Evolutionary conservation across 2,113 vertebrate species (phyloP), one percentile per base, ranked within the genome.

Genomic region (Corvus moneduloides): DNA sequence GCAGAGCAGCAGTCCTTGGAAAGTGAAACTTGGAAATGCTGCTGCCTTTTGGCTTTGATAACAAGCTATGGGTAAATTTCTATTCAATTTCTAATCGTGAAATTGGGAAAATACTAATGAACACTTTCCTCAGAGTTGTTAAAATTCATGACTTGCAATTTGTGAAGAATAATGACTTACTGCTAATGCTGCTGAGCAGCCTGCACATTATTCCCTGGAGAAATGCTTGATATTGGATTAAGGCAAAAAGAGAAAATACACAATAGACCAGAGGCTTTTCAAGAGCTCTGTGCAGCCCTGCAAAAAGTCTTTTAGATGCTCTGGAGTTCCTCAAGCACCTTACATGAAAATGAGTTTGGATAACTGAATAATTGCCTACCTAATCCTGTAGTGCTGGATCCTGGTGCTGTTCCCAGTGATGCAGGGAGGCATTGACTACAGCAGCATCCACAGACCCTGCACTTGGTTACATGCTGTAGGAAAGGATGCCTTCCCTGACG

Each of bases 121-220:
- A 54, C 32, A 8, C 46, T 94, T 91, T 77, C 46, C 63, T 85
- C 49, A 1, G 32, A 64, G 84, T 3, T 52, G 49, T 95, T 92
- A 80, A 92, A 96, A 94, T 93, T 90, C 82, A 76, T 90, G 82
- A 48, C 62, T 95, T 85, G 78, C 71, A 76, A 46, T 93, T 90
- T 73, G 54, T 88, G 35, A 87, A 79, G 85, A 73, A 76, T 85
- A 85, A 87, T 66, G 85, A 66, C 67, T 93, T 87, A 16, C 15
- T 87, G 63, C 56, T 91, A 39, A 35, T 3, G 22, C 81, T 89
- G 84, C 84, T 1, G 33, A 72, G 89, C n/a, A 79, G 58, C 56
- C 66, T 7, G 20, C 23, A 2, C 10, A 0, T 54, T 77, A 52
- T 74, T 87, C 93, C 77, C 62, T 48, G 16, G 90, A 76, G 94